A percentile compares a stretch with the other conserved stretches of the same genome.
phyloP scores from a whole-genome alignment of 2,113 vertebrate species.

The Amia ocellicauda region DNA sequence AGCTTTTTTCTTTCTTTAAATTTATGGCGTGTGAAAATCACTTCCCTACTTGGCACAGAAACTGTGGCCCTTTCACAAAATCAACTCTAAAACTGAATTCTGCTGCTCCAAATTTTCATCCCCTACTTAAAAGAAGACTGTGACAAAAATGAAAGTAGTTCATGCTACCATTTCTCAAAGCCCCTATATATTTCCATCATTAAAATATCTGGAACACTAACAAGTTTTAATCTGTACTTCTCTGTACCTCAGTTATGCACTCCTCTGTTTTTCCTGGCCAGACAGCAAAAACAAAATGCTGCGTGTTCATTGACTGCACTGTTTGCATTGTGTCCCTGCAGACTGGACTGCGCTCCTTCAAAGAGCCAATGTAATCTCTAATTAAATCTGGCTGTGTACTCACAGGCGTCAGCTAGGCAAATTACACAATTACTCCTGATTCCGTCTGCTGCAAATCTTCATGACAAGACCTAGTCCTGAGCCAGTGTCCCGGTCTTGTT shows the following conservation, averaged over 20 bases:
- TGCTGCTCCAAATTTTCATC: background rate
- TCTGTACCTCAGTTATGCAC: conserved; percentile 36
- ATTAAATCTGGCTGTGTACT: conserved; percentile 56
- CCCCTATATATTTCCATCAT: background rate
- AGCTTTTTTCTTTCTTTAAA: background rate
- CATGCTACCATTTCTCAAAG: background rate
- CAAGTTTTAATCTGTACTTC: rapidly evolving
- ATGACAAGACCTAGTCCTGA: conserved; percentile 43
- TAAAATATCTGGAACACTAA: conserved; percentile 12
- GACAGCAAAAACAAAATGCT: conserved; percentile 38
- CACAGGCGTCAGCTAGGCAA: conserved; percentile 44
- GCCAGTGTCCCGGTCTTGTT: conserved; percentile 6
- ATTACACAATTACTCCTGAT: conserved; percentile 46
- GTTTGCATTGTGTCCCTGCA: conserved; percentile 42
- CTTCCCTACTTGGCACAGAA: background rate
- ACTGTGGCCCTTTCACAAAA: background rate
- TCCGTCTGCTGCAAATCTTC: conserved; percentile 47
- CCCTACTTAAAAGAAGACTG: background rate
- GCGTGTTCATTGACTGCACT: conserved; percentile 5
- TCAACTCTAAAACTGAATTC: background rate
- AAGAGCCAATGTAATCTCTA: conserved; percentile 44
- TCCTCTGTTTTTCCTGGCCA: conserved; percentile 49
- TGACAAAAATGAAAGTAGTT: background rate
- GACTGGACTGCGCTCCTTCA: conserved; percentile 43
- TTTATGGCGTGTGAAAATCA: background rate